Evolutionary conservation across 2,888 invertebrate genomes (phyloP).

Genomic region (Ophonus ardosiacus): DNA sequence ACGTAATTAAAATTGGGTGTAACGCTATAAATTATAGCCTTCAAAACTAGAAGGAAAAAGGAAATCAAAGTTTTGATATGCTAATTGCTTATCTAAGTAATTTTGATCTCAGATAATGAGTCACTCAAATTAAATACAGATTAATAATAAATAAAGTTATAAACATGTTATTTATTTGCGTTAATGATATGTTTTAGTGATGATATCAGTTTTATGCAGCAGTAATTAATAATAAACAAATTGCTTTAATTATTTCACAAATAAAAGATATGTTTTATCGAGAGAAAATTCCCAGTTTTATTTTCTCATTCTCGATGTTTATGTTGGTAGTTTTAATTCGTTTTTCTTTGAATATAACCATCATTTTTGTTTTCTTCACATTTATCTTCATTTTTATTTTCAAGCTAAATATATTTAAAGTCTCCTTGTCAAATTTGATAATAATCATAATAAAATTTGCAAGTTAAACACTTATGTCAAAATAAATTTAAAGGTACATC

Average conservation of each 20-base stretch:
- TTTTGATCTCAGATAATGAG: constrained; percentile 35
- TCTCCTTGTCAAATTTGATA: neutral
- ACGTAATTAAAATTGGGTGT: constrained; percentile 17
- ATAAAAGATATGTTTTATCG: neutral
- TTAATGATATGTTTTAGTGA: constrained; percentile 24
- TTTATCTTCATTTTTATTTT: too few relatives aligned
- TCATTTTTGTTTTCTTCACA: too few relatives aligned
- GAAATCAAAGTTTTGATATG: neutral
- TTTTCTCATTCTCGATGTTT: too few relatives aligned
- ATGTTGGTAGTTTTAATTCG: neutral
- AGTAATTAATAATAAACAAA: constrained; percentile 43
- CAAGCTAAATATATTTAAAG: constrained; percentile 13
- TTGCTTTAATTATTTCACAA: constrained; percentile 31
- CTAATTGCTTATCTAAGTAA: constrained; percentile 12
- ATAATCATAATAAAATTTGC: constrained; percentile 15
- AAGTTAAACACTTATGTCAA: neutral
- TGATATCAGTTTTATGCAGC: constrained; percentile 43
- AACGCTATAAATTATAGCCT: neutral
- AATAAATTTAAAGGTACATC: constrained; percentile 24
- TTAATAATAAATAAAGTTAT: constrained; percentile 49
- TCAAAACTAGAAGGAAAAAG: neutral
- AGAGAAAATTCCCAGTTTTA: neutral
- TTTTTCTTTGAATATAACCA: too few relatives aligned
- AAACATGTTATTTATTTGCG: constrained; percentile 40
- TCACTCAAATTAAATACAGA: constrained; percentile 24